These are phyloP conservation scores for Antigone vipio DNA, from an alignment of 2,113 vertebrate genomes.

Conservation along the genomic window DNA sequence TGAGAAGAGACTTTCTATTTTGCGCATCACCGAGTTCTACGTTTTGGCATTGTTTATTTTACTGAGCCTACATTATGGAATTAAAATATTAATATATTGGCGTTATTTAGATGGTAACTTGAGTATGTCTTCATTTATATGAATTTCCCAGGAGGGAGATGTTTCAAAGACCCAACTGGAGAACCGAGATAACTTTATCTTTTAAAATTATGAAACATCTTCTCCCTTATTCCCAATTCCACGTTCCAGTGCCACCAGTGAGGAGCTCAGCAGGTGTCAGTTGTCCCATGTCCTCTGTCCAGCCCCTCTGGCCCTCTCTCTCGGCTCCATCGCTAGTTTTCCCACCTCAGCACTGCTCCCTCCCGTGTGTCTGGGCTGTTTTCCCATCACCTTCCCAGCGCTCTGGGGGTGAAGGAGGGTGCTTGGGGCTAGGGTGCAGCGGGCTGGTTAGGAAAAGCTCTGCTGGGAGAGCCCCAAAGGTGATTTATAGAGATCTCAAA, in stretches of 20 bases:
- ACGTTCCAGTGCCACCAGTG: neutral
- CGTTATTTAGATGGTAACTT: neutral
- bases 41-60: neutral
- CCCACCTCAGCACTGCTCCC: neutral
- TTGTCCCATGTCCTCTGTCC: fast-evolving
- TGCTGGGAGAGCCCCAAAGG: neutral
- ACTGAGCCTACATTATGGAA: neutral
- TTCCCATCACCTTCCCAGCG: neutral
- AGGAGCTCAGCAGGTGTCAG: fast-evolving
- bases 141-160: neutral
- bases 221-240: neutral
- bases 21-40: neutral
- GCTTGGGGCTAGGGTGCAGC: neutral
- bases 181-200: neutral
- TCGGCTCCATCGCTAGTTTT: neutral
- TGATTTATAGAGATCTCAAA: neutral
- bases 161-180: neutral
- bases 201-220: neutral
- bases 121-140: neutral
- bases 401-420: too few species aligned
- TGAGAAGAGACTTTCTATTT: neutral
- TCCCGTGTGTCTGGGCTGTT: neutral
- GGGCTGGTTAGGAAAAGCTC: neutral
- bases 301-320: neutral
- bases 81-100: neutral